Conservation (phyloP, 92 coral and sea anemone genomes). For the Actinernus sp. region DNA sequence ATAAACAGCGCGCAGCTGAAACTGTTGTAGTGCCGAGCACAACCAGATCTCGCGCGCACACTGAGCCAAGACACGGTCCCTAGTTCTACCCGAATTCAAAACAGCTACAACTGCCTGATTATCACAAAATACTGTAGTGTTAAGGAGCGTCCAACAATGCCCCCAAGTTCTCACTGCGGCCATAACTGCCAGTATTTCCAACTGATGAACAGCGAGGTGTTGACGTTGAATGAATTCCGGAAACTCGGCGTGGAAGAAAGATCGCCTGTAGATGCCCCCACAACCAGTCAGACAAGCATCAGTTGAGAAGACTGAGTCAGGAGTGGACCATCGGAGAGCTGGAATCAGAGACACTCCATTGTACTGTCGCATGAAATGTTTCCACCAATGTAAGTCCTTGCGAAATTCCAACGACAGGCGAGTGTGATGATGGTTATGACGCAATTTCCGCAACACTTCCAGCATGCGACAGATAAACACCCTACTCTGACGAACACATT, state of each 20-base stretch:
- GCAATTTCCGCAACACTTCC: constrained; percentile 4
- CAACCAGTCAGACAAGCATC: no score
- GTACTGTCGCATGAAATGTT: constrained; percentile 22
- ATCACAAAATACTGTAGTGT: constrained; percentile 13
- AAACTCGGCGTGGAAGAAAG: constrained; percentile 37
- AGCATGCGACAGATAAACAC: constrained; percentile 34
- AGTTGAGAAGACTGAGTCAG: constrained; percentile 29
- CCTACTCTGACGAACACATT: constrained; percentile 51
- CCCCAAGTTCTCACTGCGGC: constrained; percentile 3
- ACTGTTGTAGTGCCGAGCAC: no score
- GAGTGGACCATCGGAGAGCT: constrained; percentile 23
- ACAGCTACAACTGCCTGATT: constrained; percentile 24
- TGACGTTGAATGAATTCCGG: no score
- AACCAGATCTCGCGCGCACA: no score
- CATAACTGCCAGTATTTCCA: constrained; percentile 3
- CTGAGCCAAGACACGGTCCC: no score
- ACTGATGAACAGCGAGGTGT: constrained; percentile 1
- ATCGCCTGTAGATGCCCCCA: constrained; percentile 19
- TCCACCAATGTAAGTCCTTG: constrained; percentile 48
- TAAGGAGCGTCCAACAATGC: constrained; percentile 7
- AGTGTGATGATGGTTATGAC: constrained; percentile 34
- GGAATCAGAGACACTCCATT: constrained; percentile 33
- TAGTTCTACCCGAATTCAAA: no score
- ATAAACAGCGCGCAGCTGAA: no score
- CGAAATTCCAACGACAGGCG: constrained; percentile 28